These are phyloP conservation scores for Epinephelus coioides DNA, from an alignment of 2,797 vertebrate genomes.

Conservation along the genomic window DNA sequence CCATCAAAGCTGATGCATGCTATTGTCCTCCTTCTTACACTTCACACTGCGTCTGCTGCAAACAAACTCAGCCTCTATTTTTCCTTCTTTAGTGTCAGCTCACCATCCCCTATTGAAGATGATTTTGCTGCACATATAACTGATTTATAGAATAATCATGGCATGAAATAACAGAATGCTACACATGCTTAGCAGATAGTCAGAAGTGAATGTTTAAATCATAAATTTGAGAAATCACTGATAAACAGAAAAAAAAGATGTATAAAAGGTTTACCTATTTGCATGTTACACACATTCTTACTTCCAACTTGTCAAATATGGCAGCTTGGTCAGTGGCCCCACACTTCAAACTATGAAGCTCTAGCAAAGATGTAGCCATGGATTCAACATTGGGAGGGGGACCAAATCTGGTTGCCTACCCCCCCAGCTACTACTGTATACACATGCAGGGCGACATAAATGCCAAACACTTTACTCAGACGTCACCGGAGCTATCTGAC, in stretches of 20 bases:
- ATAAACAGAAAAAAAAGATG: not conserved
- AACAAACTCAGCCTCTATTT: constrained; percentile 6
- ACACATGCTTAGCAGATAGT: not conserved
- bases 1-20: constrained; percentile 53
- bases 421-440: too few species aligned
- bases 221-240: not conserved
- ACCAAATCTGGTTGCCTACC: too few species aligned
- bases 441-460: too few species aligned
- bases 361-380: too few species aligned
- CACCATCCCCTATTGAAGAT: not conserved
- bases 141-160: not conserved
- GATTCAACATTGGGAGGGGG: too few species aligned
- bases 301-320: too few species aligned
- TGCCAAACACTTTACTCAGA: too few species aligned
- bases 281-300: not conserved
- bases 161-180: not conserved
- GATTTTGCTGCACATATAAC: not conserved
- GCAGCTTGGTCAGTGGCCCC: too few species aligned
- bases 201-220: not conserved
- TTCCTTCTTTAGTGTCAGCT: constrained; percentile 1
- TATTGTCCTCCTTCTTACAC: constrained; percentile 48
- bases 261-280: not conserved
- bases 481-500: too few species aligned
- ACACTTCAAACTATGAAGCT: too few species aligned
- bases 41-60: constrained; percentile 27